A percentile compares a stretch with the other conserved stretches of the same genome.
Conservation (phyloP, 2,797 vertebrate genomes). For the Myotis findleyi region DNA sequence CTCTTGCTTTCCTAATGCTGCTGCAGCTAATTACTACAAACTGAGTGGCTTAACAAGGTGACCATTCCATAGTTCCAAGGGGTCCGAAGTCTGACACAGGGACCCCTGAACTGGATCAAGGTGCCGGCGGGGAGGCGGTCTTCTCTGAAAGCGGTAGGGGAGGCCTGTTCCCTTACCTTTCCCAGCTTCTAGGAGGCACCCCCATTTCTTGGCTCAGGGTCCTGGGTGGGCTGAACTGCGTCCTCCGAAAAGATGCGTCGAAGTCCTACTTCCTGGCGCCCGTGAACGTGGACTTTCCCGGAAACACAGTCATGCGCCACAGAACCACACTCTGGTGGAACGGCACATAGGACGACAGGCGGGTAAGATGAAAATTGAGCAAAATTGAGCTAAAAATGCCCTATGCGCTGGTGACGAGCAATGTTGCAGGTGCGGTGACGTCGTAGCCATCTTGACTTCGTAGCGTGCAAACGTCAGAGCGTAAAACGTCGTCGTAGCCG, state of each 20-base stretch:
- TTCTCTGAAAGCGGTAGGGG: neutral
- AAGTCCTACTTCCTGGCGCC: neutral
- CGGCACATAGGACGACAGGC: accelerated
- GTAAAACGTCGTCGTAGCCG: neutral
- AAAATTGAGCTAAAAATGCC: neutral
- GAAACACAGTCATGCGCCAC: neutral
- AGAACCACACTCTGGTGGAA: neutral
- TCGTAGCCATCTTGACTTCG: neutral
- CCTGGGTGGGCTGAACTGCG: neutral
- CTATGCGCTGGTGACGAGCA: neutral
- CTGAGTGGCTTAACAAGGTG: neutral
- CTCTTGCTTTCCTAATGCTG: neutral
- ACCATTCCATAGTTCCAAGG: neutral
- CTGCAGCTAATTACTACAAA: neutral
- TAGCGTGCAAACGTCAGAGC: neutral
- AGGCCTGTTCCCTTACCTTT: neutral
- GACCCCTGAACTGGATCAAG: neutral
- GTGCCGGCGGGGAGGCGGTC: neutral
- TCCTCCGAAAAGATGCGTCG: neutral
- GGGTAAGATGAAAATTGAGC: neutral
- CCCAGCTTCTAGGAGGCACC: neutral
- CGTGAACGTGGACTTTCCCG: neutral
- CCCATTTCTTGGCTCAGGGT: neutral
- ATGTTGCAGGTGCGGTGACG: neutral
- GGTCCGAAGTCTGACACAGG: no score